Base-by-base conservation (phyloP, 92 coral and sea anemone species). In the Porites lobata region DNA sequence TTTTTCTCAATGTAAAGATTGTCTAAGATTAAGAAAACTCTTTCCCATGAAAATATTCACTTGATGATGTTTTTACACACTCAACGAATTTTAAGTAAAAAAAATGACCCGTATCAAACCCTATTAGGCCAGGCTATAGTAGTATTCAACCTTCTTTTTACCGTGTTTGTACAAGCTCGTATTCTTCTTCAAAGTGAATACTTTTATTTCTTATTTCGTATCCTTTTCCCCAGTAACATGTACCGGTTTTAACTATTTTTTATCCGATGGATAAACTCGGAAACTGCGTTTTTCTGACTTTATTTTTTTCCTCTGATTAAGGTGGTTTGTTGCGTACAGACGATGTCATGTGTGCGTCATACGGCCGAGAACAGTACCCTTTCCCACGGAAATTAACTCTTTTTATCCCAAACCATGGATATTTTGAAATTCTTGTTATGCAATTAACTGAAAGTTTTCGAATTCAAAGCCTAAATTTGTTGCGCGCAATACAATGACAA, bases 331-430 rank as follows among this genome's bases (percentile, higher is more conserved):
- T n/a, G n/a, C 3, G 7, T 5, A 15, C 17, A 7, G 18, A 75
- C 3, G 59, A 7, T 38, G 7, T n/a, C 22, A 72, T 22, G 24
- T 69, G 76, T 50, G 78, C 78, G 77, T 82, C 86, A 82, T 12
- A 56, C 65, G 69, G 47, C 47, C 51, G 65, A 65, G 6, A 58
- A 1, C 56, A 52, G 15, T 0, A 7, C 15, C 43, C 11, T 63
- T 56, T 52, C 86, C 13, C 78, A 57, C 86, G 86, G 47, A 82
- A 54, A 82, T 82, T 69, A 82, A 58, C 78, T 82, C 51, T 64
- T 82, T 70, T 70, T 57, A 54, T 82, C n/a, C 54, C 38, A 71
- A 70, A 53, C 66, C 66, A 69, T 7, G 69, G 71, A 78, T 82
- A 57, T 32, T 82, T 69, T 56, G 4, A 80, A 70, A 82, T 82